Evolutionary conservation across 1,140 invertebrate species (phyloP).

Genomic region (Bombus difficillimus): DNA sequence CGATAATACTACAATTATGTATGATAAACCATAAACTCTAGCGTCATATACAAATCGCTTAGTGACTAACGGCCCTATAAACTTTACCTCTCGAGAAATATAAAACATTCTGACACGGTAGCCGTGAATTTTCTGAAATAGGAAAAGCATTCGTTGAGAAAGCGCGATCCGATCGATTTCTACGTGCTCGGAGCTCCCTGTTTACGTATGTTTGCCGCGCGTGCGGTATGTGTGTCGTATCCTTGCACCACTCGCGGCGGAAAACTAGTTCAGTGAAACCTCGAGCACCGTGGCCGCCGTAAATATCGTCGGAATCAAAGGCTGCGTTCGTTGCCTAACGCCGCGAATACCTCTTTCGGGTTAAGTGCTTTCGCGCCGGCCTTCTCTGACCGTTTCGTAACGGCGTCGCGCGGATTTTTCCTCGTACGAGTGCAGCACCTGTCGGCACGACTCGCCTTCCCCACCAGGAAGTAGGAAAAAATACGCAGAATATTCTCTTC

Average conservation of each 20-base stretch:
- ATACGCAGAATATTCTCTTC: neutral
- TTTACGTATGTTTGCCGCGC: constrained; percentile 45
- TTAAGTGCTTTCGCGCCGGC: constrained; percentile 25
- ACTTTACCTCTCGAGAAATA: neutral
- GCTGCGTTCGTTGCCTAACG: constrained; percentile 56
- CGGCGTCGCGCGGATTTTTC: neutral
- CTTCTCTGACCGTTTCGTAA: constrained; percentile 34
- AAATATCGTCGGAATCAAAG: constrained; percentile 61
- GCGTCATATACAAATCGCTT: too few relatives aligned
- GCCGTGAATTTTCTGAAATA: neutral
- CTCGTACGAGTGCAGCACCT: neutral
- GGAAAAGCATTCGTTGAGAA: neutral
- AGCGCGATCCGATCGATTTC: neutral
- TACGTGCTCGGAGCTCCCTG: neutral
- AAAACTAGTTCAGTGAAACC: constrained; percentile 70
- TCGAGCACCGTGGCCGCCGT: constrained; percentile 52
- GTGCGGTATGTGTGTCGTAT: constrained; percentile 63
- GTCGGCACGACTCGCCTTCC: neutral
- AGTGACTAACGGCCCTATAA: neutral
- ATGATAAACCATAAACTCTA: too few relatives aligned
- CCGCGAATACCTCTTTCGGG: constrained; percentile 36
- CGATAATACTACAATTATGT: neutral
- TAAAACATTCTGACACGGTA: neutral
- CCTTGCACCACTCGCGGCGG: constrained; percentile 64
- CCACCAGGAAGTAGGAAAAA: neutral